phyloP scores from a whole-genome alignment of 2,113 vertebrate genomes.

The Labeo rohita region DNA sequence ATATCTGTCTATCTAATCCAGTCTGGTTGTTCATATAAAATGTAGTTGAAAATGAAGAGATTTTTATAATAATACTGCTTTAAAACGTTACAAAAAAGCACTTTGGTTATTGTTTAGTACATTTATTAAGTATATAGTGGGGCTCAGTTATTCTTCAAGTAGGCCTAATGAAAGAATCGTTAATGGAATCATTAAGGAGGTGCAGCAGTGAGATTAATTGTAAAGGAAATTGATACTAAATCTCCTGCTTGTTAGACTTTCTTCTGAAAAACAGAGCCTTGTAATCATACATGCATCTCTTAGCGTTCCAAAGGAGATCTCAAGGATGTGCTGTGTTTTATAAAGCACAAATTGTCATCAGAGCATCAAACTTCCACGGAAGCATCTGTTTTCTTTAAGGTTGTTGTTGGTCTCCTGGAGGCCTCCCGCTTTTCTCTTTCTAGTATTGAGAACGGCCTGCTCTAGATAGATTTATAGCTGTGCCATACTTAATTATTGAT shows the following conservation, averaged over 20 bases:
- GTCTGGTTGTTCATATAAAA: too few species aligned
- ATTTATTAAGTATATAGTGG: not conserved
- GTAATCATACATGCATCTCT: not conserved
- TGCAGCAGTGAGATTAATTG: not conserved
- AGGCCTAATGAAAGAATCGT: not conserved
- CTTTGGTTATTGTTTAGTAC: not conserved
- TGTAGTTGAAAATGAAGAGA: not conserved
- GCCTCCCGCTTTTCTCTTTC: not conserved
- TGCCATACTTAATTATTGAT: conserved; percentile 31
- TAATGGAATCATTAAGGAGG: conserved; percentile 3
- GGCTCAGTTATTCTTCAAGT: not conserved
- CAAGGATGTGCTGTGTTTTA: not conserved
- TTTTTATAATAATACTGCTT: not conserved
- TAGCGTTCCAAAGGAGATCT: not conserved
- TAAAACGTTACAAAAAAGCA: not conserved
- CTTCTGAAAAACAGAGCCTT: not conserved
- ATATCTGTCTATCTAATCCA: too few species aligned
- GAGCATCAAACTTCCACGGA: not conserved
- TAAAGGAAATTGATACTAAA: not conserved
- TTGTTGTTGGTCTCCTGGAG: not conserved
- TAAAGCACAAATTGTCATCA: not conserved
- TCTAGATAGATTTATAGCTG: conserved; percentile 23
- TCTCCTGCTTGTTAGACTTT: not conserved
- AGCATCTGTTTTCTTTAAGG: not conserved
- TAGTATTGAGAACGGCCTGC: not conserved